phyloP scores from a whole-genome alignment of 1,140 invertebrate species.

The Helicoverpa zea region DNA sequence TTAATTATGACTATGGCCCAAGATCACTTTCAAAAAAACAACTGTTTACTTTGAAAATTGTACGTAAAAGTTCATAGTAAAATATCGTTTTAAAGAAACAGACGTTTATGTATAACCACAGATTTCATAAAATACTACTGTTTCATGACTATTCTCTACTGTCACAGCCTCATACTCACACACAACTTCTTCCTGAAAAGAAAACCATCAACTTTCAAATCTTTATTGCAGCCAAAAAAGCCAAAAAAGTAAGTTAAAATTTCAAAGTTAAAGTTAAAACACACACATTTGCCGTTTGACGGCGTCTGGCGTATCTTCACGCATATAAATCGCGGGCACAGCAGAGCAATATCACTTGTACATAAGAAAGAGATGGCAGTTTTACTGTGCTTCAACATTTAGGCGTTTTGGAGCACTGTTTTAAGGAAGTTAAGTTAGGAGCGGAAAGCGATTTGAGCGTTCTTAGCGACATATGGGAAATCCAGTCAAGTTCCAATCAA shows the following conservation, averaged over 20 bases:
- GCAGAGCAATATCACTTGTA: background rate
- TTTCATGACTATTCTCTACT: no score
- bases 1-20: no score
- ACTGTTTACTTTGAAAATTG: no score
- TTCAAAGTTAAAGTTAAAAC: background rate
- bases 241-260: background rate
- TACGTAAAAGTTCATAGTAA: no score
- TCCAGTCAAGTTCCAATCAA: no score
- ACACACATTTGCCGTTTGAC: background rate
- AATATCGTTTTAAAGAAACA: no score
- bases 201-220: no score
- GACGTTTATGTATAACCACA: no score
- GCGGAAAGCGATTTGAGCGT: slow-evolving; percentile 24
- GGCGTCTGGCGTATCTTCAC: background rate
- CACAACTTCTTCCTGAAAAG: background rate
- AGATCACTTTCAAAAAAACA: no score
- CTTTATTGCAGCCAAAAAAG: background rate
- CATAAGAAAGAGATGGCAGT: slow-evolving; percentile 57
- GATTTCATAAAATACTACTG: no score
- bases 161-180: background rate
- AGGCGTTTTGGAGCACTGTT: slow-evolving; percentile 11
- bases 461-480: background rate
- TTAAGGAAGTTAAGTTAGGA: slow-evolving; percentile 34
- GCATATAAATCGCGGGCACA: slow-evolving; percentile 10
- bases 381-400: slow-evolving; percentile 49